Conservation (phyloP, 2,797 vertebrate species). For the Falco concolor region DNA sequence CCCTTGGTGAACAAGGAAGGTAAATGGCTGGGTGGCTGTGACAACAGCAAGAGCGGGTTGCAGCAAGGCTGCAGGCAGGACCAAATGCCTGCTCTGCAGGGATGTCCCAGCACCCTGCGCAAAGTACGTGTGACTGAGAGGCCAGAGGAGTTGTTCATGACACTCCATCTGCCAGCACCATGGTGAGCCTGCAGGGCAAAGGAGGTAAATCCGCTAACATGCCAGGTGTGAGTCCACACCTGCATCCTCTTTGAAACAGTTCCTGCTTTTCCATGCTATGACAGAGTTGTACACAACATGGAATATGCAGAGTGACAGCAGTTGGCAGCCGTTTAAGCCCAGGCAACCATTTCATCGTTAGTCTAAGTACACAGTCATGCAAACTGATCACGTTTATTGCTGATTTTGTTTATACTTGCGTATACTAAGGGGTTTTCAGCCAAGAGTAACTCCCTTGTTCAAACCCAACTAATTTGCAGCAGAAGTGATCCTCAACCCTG, state of each 20-base stretch:
- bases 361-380: constrained; percentile 37
- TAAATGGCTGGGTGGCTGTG: neutral
- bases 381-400: constrained; percentile 51
- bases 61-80: neutral
- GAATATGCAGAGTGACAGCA: constrained; percentile 21
- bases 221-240: constrained; percentile 33
- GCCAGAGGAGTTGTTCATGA: neutral
- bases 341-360: constrained; percentile 43
- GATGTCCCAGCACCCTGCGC: neutral
- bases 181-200: neutral
- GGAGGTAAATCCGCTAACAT: neutral
- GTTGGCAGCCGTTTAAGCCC: constrained; percentile 30
- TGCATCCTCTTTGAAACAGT: neutral
- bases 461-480: constrained; percentile 48
- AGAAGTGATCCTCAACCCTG: constrained; percentile 59
- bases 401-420: constrained; percentile 58
- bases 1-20: neutral
- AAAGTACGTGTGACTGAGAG: accelerated
- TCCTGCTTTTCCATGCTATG: neutral
- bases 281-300: neutral
- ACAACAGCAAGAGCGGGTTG: neutral
- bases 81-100: neutral
- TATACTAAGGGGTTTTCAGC: constrained; percentile 39
- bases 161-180: neutral
- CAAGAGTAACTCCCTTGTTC: constrained; percentile 60